Evolutionary conservation across 2,888 invertebrate genomes (phyloP), one percentile per base, ranked within the genome.

Genomic region (Phyllotreta striolata): DNA sequence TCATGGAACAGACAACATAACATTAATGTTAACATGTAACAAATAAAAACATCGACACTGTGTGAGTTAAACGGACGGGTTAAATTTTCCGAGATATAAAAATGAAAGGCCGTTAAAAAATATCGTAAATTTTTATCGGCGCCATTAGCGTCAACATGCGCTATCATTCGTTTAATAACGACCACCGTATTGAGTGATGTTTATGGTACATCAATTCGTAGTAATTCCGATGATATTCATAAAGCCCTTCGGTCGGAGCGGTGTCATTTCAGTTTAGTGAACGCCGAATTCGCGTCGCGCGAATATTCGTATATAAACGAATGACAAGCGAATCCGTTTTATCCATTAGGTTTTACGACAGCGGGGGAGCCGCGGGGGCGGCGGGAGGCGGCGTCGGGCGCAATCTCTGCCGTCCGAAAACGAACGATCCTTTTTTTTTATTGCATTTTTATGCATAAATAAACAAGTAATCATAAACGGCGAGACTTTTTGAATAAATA

Each of bases 221-320:
- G 40, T 37, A 51, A 51, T 51, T 51, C 51, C 37, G 40, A 14
- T 40, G 12, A 54, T 54, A 54, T 54, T 14, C 54, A 54, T 54
- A 40, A 56, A 46, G 44, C 44, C 43, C 24, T 56, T 56, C 46
- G 56, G 44, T 41, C 24, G 56, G 37, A 34, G 44, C 41, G 46
- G 62, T 54, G 49, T 55, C 55, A 49, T 62, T 62, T 62, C 62
- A 62, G 34, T 46, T 62, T 55, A 41, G 35, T 47, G 47, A 55
- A 55, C 49, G 24, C 37, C 35, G 62, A 55, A 62, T 62, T 46
- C 47, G 35, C 13, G 49, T 40, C 55, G 12, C 56, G 46, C 56
- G 44, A 47, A 47, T 37, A 24, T 24, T 24, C 24, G 24, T 24
- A 10, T 44, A 44, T 44, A 56, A 56, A 56, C 37, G 56, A 56